Base-by-base conservation (phyloP, 2,888 invertebrate genomes). In the Lottia scabra region DNA sequence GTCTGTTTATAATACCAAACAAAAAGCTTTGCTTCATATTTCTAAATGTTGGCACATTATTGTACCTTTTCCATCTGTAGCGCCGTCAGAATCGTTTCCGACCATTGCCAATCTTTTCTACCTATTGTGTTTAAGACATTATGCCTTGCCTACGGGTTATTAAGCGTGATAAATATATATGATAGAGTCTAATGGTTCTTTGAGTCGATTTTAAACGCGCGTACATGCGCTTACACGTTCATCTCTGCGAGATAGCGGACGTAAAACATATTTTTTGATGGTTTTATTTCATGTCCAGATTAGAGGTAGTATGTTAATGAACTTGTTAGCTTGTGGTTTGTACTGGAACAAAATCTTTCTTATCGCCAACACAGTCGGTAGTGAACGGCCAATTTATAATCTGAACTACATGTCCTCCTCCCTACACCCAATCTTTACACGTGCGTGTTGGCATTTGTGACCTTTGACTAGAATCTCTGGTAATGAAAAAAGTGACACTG, bases 131-230 rank as follows among this genome's bases (percentile, higher is more conserved):
- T 56, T 23, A 12, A 56, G 23, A 23, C 23, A 56, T 56, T 56
- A 56, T 56, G 56, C 2, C 23, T 19, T 19, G 13, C 19, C 56
- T 13, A 56, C 19, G 56, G 56, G 56, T 19, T 56, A 23, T 19
- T 23, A 56, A 19, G 56, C 56, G 56, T 56, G 56, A 56, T 56
- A 56, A 56, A 56, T 56, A 23, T 23, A 56, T 56, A 56, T 56
- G 23, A 56, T 56, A 56, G 56, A 56, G n/a, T 23, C 19, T 38
- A 38, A 38, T 38, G 38, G 10, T 38, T 38, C 38, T 38, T 23
- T 56, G 56, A 56, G 56, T 56, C 23, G 23, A 56, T 23, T 56
- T 56, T 56, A 56, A 56, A 56, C 12, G 56, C 56, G 23, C 56
- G 56, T 56, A 56, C 56, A 56, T 56, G 56, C 19, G 56, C 23